Evolutionary conservation across 2,888 invertebrate genomes (phyloP), one percentile per base, ranked within the genome.

Genomic region (Diplazon laetatorius): DNA sequence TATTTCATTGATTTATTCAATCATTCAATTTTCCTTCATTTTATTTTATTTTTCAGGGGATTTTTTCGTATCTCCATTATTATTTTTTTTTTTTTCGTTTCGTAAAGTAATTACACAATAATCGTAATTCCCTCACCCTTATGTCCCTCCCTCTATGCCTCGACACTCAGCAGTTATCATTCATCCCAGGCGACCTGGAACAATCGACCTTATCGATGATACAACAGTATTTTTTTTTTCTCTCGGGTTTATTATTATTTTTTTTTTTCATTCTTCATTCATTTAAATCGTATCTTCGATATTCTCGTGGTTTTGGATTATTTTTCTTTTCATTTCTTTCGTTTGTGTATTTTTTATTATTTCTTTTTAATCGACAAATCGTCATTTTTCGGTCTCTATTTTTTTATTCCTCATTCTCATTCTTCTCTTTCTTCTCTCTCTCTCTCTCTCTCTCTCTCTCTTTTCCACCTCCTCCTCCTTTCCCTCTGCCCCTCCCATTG

Each of bases 181-280:
- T 72, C 63, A 76, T 69, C 74, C 63, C 76, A 81, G 78, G 76
- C 78, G 76, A 79, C 70, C 72, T 73, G 71, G 82, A 62, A n/a
- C 63, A 60, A 57, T 76, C 72, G 62, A 81, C 79, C 63, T 78
- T 68, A n/a, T n/a, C n/a, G n/a, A n/a, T n/a, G n/a, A n/a, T n/a
- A n/a, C n/a, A n/a, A n/a, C n/a, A n/a, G n/a, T n/a, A n/a, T n/a
- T n/a, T n/a, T n/a, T n/a, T n/a, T n/a, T n/a, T n/a, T n/a, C n/a
- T n/a, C n/a, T n/a, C n/a, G n/a, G n/a, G n/a, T n/a, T n/a, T n/a
- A n/a, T n/a, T n/a, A n/a, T n/a, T n/a, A n/a, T n/a, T n/a, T n/a
- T n/a, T n/a, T n/a, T n/a, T n/a, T n/a, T n/a, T n/a, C n/a, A n/a
- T n/a, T n/a, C n/a, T n/a, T n/a, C n/a, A n/a, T n/a, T n/a, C n/a